These are phyloP conservation scores for Watsonalla binaria DNA, from an alignment of 2,888 invertebrate genomes.

Conservation along the genomic window DNA sequence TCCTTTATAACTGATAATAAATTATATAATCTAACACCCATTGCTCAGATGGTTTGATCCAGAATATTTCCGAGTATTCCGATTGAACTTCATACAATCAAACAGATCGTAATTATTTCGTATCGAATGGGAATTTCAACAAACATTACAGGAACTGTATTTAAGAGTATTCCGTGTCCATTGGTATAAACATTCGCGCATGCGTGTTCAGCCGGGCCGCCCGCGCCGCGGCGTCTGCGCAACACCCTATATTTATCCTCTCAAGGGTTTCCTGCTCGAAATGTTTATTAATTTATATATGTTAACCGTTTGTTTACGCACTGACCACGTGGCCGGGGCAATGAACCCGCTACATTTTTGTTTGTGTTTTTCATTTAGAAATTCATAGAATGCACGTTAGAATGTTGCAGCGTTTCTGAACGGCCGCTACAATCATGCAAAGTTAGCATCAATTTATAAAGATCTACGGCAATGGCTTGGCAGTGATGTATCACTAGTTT, in stretches of 20 bases:
- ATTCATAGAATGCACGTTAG: conserved; percentile 22
- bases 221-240: conserved; percentile 58
- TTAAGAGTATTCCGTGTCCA: conserved; percentile 49
- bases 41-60: too few species aligned
- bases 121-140: conserved; percentile 27
- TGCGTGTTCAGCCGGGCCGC: conserved; percentile 27
- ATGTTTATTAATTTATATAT: conserved; percentile 70
- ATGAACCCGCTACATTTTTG: conserved; percentile 53
- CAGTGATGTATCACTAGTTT: background rate
- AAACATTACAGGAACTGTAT: conserved; percentile 30
- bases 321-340: conserved; percentile 60
- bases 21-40: too few species aligned
- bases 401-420: conserved; percentile 24
- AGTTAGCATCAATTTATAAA: conserved; percentile 8
- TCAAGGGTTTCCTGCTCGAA: conserved; percentile 68
- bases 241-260: conserved; percentile 65
- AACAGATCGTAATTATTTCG: conserved; percentile 27
- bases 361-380: conserved; percentile 33
- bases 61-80: too few species aligned
- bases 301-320: conserved; percentile 63
- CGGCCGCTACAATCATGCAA: conserved; percentile 12
- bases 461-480: background rate
- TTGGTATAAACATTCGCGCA: conserved; percentile 59
- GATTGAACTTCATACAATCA: conserved; percentile 3
- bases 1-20: too few species aligned